Evolutionary conservation across 2,113 vertebrate species (phyloP).

Genomic region (Prietella phreatophila): DNA sequence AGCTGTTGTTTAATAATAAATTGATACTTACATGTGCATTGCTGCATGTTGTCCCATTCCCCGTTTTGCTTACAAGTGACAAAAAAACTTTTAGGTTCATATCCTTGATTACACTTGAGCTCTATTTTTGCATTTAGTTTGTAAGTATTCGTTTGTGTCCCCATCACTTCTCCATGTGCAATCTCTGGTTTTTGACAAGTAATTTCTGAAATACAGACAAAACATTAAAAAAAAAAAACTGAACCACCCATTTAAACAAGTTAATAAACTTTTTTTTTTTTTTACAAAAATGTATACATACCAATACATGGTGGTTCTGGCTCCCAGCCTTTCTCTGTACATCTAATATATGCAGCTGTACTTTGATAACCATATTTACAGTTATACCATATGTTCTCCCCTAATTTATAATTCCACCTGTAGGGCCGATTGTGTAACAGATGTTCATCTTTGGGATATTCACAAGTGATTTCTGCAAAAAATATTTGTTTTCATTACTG

Average conservation of each 20-base stretch:
- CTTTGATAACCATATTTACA: rapidly evolving
- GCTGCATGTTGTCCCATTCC: not conserved
- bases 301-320: slow-evolving; percentile 62
- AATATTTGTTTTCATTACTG: not conserved
- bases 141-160: not conserved
- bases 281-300: slow-evolving; percentile 36
- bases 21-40: slow-evolving; percentile 3
- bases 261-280: not conserved
- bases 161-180: not conserved
- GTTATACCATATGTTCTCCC: rapidly evolving
- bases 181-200: not conserved
- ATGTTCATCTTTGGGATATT: rapidly evolving
- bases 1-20: not conserved
- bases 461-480: slow-evolving; percentile 56
- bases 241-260: not conserved
- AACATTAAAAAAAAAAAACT: no score
- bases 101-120: not conserved
- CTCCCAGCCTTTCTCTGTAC: slow-evolving; percentile 60
- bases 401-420: not conserved
- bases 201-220: not conserved
- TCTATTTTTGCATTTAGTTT: rapidly evolving
- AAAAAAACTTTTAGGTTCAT: not conserved
- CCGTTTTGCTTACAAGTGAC: not conserved
- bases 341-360: rapidly evolving
- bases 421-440: rapidly evolving